Conservation (phyloP, 2,797 vertebrate genomes). For the Novumbra hubbsi region DNA sequence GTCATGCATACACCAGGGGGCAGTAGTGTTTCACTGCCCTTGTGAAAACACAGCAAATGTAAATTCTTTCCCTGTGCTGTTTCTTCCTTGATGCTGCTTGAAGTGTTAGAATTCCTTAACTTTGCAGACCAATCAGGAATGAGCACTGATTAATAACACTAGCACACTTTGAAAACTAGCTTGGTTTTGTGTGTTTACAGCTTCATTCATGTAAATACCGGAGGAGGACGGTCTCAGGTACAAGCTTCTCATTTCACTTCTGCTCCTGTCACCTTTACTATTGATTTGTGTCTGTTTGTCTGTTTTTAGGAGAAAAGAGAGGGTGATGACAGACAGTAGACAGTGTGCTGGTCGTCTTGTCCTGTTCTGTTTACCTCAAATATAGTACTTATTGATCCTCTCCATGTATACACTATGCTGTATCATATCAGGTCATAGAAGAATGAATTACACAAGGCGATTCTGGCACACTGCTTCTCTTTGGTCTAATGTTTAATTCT, state of each 20-base stretch:
- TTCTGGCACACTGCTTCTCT: not conserved
- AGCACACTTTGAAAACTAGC: conserved; percentile 51
- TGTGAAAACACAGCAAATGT: not conserved
- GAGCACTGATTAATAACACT: conserved; percentile 59
- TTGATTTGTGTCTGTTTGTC: conserved; percentile 38
- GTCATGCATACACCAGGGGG: conserved; percentile 52
- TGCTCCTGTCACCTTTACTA: conserved; percentile 17
- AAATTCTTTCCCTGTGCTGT: not conserved
- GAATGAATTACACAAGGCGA: not conserved
- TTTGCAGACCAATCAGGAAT: conserved; percentile 61
- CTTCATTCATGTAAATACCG: conserved; percentile 61
- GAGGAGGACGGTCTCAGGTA: conserved; percentile 55
- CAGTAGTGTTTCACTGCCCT: conserved; percentile 62
- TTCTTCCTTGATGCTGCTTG: conserved; percentile 44
- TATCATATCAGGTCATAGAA: not conserved
- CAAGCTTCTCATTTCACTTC: conserved; percentile 54
- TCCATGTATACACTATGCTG: not conserved
- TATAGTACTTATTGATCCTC: not conserved
- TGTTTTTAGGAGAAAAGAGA: not conserved
- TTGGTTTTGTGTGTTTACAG: conserved; percentile 57
- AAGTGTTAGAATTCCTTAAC: conserved; percentile 65
- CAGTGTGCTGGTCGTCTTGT: not conserved
- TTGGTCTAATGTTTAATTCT: not conserved
- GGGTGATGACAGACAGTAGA: conserved; percentile 16
- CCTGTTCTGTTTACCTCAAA: conserved; percentile 1